Conservation (phyloP, 2,113 vertebrate species). For the Ciconia stormi region DNA sequence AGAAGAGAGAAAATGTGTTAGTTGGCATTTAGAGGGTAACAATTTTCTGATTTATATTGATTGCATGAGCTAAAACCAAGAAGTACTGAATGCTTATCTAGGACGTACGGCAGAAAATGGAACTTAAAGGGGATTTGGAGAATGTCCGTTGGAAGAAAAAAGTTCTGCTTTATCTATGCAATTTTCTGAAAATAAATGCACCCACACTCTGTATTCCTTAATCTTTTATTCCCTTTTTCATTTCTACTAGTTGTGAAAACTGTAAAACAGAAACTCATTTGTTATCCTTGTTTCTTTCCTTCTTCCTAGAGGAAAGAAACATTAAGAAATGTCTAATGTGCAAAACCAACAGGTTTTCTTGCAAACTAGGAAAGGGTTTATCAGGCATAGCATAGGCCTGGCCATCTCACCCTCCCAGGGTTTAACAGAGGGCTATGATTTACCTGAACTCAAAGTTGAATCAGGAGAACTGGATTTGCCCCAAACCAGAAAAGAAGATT, state of each 20-base stretch:
- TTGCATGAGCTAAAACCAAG: not conserved
- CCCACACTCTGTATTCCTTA: not conserved
- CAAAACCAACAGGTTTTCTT: not conserved
- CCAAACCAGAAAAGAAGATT: not conserved
- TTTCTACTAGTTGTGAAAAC: not conserved
- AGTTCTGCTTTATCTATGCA: not conserved
- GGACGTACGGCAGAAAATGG: not conserved
- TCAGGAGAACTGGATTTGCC: not conserved
- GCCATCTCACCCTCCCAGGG: not conserved
- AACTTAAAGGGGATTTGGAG: not conserved
- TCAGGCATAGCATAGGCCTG: not conserved
- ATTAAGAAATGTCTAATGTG: not conserved
- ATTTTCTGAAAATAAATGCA: not conserved
- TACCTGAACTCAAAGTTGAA: not conserved
- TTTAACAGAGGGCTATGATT: not conserved
- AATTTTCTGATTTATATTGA: not conserved
- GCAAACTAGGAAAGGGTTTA: not conserved
- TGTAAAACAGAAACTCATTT: not conserved
- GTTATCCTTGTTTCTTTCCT: not conserved
- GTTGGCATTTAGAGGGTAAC: not conserved
- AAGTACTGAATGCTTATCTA: not conserved
- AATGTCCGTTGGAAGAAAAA: not conserved
- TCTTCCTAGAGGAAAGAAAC: not conserved
- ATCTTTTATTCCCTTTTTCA: not conserved
- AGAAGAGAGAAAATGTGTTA: not conserved